Conservation (phyloP, 2,888 invertebrate genomes). For the Elaeidobius kamerunicus region DNA sequence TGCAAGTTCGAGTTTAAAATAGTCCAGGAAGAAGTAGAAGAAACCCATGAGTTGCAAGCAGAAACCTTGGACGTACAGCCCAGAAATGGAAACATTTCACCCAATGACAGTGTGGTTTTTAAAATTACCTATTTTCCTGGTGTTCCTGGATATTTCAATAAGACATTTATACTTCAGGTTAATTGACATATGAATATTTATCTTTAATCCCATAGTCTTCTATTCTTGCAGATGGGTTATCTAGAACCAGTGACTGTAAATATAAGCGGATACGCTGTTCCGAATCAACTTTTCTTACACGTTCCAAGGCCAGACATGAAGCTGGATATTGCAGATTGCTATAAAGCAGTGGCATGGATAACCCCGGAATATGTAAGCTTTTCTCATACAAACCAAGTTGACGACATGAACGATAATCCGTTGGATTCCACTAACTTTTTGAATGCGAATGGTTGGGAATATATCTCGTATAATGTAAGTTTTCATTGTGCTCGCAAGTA, state of each 20-base stretch:
- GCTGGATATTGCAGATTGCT: conserved; percentile 37
- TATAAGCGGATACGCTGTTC: conserved; percentile 57
- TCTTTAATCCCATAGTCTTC: neutral
- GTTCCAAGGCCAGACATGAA: conserved; percentile 50
- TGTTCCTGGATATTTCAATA: conserved; percentile 54
- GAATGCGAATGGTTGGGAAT: conserved; percentile 33
- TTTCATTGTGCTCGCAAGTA: neutral
- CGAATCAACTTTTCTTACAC: conserved; percentile 57
- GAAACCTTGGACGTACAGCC: conserved; percentile 53
- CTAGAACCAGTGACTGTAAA: conserved; percentile 54
- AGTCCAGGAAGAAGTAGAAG: conserved; percentile 42
- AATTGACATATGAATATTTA: conserved; percentile 10
- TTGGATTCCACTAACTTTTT: conserved; percentile 25
- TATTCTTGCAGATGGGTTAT: conserved; percentile 53
- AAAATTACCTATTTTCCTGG: conserved; percentile 55
- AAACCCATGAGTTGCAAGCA: conserved; percentile 46
- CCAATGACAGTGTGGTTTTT: conserved; percentile 49
- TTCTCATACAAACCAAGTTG: conserved; percentile 8
- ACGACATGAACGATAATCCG: conserved; percentile 11
- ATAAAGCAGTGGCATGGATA: conserved; percentile 32
- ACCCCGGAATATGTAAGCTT: conserved; percentile 29
- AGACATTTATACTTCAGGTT: conserved; percentile 47
- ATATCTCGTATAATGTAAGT: conserved; percentile 31
- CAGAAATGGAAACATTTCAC: conserved; percentile 47
- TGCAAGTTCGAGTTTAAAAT: conserved; percentile 45